Conservation (phyloP, 2,113 vertebrate genomes). For the Elephantulus edwardii region DNA sequence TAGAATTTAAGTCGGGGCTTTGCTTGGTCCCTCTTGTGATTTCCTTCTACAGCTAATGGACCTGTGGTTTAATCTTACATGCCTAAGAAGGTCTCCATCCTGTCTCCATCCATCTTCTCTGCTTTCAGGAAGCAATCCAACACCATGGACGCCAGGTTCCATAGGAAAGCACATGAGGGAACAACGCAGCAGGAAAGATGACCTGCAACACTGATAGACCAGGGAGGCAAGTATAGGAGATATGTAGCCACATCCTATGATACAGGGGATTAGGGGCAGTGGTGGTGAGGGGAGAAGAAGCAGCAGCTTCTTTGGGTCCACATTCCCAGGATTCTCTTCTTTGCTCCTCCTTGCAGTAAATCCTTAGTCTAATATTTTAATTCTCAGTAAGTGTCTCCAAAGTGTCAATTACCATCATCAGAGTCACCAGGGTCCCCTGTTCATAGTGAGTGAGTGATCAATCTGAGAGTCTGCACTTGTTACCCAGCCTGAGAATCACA, state of each 20-base stretch:
- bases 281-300: too few relatives aligned
- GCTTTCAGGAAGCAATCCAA: not conserved
- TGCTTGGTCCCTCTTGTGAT: not conserved
- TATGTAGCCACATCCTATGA: too few relatives aligned
- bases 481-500: not conserved
- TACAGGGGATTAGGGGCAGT: too few relatives aligned
- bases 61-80: not conserved
- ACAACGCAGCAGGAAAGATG: accelerated
- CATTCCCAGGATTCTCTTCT: too few relatives aligned
- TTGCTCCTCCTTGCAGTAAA: too few relatives aligned
- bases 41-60: not conserved
- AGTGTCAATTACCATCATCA: not conserved
- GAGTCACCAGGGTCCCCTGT: not conserved
- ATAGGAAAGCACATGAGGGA: not conserved
- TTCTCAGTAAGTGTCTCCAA: not conserved
- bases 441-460: not conserved
- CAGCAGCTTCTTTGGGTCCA: too few relatives aligned
- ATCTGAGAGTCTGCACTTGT: too few relatives aligned
- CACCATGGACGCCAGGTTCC: not conserved
- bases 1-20: not conserved
- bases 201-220: too few relatives aligned
- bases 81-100: not conserved
- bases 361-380: too few relatives aligned
- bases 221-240: too few relatives aligned
- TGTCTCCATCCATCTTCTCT: not conserved